These are phyloP conservation scores for Ochropleura leucogaster DNA, from an alignment of 2,888 invertebrate genomes.

Conservation along the genomic window DNA sequence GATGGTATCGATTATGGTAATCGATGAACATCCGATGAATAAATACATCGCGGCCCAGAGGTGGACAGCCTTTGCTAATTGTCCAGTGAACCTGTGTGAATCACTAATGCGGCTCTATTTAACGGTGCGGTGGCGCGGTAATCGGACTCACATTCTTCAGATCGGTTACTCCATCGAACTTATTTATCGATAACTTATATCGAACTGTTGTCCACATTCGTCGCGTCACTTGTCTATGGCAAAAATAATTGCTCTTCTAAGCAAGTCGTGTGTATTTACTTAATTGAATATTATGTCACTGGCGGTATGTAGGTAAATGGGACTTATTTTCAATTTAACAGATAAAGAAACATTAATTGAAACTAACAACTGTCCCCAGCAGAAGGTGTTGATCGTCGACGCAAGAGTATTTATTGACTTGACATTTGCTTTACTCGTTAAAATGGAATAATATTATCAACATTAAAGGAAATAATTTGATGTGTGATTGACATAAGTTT, in stretches of 20 bases:
- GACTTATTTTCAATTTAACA: slow-evolving; percentile 54
- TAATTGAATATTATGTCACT: slow-evolving; percentile 51
- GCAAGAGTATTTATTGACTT: slow-evolving; percentile 62
- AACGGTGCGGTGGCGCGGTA: slow-evolving; percentile 80
- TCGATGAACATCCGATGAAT: slow-evolving; percentile 90
- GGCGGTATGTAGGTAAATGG: slow-evolving; percentile 52
- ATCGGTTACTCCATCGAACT: slow-evolving; percentile 64
- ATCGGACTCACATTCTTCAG: slow-evolving; percentile 75
- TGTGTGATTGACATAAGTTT: slow-evolving; percentile 76
- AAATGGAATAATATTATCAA: slow-evolving; percentile 70
- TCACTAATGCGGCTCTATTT: slow-evolving; percentile 85
- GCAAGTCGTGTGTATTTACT: slow-evolving; percentile 30
- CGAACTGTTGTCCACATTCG: slow-evolving; percentile 9
- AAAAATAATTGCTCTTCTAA: slow-evolving; percentile 39
- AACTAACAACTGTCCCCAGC: slow-evolving; percentile 62
- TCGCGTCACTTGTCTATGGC: slow-evolving; percentile 20
- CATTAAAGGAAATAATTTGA: slow-evolving; percentile 72
- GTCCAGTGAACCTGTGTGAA: slow-evolving; percentile 88
- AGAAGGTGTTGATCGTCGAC: slow-evolving; percentile 58
- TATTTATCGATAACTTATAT: slow-evolving; percentile 53
- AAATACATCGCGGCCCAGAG: slow-evolving; percentile 87
- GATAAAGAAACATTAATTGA: slow-evolving; percentile 53
- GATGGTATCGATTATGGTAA: slow-evolving; percentile 90
- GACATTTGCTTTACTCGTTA: slow-evolving; percentile 71
- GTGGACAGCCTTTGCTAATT: slow-evolving; percentile 91